A percentile compares a stretch with the other conserved stretches of the same genome.
Evolutionary conservation across 1,140 invertebrate genomes (phyloP).

Genomic region (Ridgeia piscesae): DNA sequence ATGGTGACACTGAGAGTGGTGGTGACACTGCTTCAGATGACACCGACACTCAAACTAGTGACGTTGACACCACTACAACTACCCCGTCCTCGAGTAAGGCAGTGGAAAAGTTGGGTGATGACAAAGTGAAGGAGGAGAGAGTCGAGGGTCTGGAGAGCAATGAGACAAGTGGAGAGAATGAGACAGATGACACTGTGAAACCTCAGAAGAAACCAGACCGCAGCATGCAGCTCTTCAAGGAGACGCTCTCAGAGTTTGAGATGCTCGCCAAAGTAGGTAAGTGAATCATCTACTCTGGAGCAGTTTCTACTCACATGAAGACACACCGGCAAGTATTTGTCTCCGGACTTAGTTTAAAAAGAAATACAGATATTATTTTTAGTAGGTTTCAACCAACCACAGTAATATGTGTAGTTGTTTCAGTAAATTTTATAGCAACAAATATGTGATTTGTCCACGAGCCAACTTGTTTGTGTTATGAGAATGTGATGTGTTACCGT

Average conservation of each 20-base stretch:
- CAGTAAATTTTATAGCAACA: too few relatives aligned
- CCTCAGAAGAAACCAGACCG: not conserved
- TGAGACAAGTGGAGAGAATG: slow-evolving; percentile 13
- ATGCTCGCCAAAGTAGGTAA: slow-evolving; percentile 58
- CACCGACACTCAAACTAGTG: not conserved
- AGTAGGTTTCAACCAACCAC: too few relatives aligned
- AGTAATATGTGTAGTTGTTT: too few relatives aligned
- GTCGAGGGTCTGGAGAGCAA: not conserved
- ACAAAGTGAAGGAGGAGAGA: slow-evolving; percentile 26
- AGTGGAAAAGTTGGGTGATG: slow-evolving; percentile 3
- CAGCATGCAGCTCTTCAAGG: slow-evolving; percentile 34
- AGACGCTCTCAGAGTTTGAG: slow-evolving; percentile 51
- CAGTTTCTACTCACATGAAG: not conserved
- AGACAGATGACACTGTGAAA: not conserved
- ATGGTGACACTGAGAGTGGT: not conserved
- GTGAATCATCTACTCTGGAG: slow-evolving; percentile 16
- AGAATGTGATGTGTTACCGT: too few relatives aligned
- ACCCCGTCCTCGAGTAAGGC: not conserved
- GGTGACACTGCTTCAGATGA: not conserved
- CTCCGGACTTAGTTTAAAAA: not conserved
- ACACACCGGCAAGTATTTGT: not conserved
- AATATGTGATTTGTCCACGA: too few relatives aligned
- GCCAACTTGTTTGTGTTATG: too few relatives aligned
- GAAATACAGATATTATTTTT: too few relatives aligned
- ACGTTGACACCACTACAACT: slow-evolving; percentile 7